Conservation (phyloP, 2,888 invertebrate genomes). For the Prionchulus punctatus region DNA sequence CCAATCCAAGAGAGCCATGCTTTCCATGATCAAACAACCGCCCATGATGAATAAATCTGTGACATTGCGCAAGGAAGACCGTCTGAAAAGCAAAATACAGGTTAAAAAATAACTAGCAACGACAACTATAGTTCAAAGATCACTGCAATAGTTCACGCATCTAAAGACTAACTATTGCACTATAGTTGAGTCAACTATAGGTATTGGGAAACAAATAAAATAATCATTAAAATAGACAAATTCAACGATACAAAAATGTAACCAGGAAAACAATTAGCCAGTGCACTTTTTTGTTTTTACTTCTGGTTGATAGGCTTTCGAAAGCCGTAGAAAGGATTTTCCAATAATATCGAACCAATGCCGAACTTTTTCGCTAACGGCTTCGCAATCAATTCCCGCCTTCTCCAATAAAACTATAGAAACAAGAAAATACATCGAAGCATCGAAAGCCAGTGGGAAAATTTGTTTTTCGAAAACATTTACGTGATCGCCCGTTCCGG, state of each 20-base stretch:
- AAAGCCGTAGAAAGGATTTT: conserved; percentile 77
- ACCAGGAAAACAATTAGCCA: too few relatives aligned
- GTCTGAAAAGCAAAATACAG: conserved; percentile 46
- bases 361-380: conserved; percentile 72
- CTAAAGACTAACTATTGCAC: too few relatives aligned
- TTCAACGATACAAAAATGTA: not conserved
- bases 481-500: conserved; percentile 87
- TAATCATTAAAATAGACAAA: not conserved
- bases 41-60: conserved; percentile 98
- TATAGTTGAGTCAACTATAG: not conserved
- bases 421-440: too few relatives aligned
- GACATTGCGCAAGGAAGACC: conserved; percentile 80
- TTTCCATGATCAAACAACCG: conserved; percentile 81
- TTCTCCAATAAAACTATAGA: conserved; percentile 67
- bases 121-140: too few relatives aligned
- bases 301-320: conserved; percentile 71
- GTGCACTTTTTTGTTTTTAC: too few relatives aligned
- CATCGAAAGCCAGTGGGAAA: too few relatives aligned
- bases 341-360: conserved; percentile 78
- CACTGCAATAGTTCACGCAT: too few relatives aligned
- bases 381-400: conserved; percentile 71
- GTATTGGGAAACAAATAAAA: conserved; percentile 11
- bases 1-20: conserved; percentile 78
- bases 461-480: too few relatives aligned
- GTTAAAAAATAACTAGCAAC: conserved; percentile 19